These are phyloP conservation scores for Ambastaia sidthimunki DNA, from an alignment of 2,797 vertebrate genomes.

Conservation along the genomic window DNA sequence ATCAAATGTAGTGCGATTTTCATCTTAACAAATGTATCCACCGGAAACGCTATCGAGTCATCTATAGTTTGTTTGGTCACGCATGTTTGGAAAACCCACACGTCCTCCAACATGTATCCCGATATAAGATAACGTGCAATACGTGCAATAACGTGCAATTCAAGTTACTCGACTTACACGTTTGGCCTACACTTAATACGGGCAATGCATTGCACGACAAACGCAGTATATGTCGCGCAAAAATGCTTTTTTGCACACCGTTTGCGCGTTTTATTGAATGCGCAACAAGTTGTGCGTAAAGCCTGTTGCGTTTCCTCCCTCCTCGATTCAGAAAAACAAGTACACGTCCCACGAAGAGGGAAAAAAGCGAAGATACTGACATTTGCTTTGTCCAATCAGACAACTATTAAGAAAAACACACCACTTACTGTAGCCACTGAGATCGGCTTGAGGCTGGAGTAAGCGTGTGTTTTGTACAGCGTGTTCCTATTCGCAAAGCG, in stretches of 20 bases:
- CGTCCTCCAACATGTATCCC: background rate
- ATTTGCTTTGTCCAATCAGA: slow-evolving; percentile 72
- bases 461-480: slow-evolving; percentile 71
- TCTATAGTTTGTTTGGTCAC: background rate
- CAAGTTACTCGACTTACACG: background rate
- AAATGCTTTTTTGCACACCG: background rate
- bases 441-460: slow-evolving; percentile 64
- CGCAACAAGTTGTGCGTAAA: slow-evolving; percentile 6
- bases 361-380: slow-evolving; percentile 66
- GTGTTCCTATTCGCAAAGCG: slow-evolving; percentile 79
- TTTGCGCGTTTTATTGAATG: background rate
- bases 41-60: background rate
- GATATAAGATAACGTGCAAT: background rate
- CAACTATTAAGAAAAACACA: slow-evolving; percentile 73
- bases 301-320: slow-evolving; percentile 39
- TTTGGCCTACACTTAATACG: too few species aligned
- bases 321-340: slow-evolving; percentile 70
- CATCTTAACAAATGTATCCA: background rate
- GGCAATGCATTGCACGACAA: too few species aligned
- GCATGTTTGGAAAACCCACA: slow-evolving; percentile 5
- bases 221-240: background rate
- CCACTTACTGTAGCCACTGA: slow-evolving; percentile 79
- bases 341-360: slow-evolving; percentile 71
- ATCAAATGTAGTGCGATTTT: background rate
- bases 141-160: background rate